Conservation (phyloP, 2,888 invertebrate species). For the Cosmorhoe ocellata region DNA sequence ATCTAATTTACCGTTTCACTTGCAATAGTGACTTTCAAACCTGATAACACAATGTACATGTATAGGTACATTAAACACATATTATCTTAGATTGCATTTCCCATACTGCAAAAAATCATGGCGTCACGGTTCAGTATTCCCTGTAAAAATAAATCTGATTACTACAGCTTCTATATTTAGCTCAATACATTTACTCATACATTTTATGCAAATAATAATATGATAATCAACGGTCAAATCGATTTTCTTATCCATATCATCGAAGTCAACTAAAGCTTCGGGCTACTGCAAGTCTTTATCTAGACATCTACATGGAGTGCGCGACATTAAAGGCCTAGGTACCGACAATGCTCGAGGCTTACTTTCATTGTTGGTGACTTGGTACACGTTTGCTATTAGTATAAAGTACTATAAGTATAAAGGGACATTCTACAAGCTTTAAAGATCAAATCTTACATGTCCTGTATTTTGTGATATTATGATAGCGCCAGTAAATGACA, state of each 20-base stretch:
- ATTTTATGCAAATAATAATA: conserved; percentile 19
- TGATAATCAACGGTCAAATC: conserved; percentile 23
- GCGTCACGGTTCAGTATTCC: too few species aligned
- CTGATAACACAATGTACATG: too few species aligned
- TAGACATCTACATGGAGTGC: conserved; percentile 67
- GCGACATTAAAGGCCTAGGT: conserved; percentile 63
- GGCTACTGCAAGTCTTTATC: conserved; percentile 49
- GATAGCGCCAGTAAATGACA: not conserved
- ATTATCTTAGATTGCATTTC: too few species aligned
- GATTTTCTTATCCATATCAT: conserved; percentile 32
- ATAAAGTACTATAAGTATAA: too few species aligned
- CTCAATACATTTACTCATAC: not conserved
- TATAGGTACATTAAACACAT: too few species aligned
- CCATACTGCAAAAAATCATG: too few species aligned
- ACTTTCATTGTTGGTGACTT: conserved; percentile 41
- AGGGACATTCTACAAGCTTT: conserved; percentile 31
- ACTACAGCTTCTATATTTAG: not conserved
- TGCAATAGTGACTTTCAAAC: too few species aligned
- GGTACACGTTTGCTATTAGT: conserved; percentile 37
- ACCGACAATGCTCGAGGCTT: conserved; percentile 55
- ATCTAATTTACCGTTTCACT: too few species aligned
- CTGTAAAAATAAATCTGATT: not conserved
- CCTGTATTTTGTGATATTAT: not conserved
- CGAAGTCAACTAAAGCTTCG: conserved; percentile 24
- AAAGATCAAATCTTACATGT: conserved; percentile 19